Evolutionary conservation across 1,140 invertebrate genomes (phyloP), one percentile per base, ranked within the genome.

Genomic region (Heliconius eleuchia): DNA sequence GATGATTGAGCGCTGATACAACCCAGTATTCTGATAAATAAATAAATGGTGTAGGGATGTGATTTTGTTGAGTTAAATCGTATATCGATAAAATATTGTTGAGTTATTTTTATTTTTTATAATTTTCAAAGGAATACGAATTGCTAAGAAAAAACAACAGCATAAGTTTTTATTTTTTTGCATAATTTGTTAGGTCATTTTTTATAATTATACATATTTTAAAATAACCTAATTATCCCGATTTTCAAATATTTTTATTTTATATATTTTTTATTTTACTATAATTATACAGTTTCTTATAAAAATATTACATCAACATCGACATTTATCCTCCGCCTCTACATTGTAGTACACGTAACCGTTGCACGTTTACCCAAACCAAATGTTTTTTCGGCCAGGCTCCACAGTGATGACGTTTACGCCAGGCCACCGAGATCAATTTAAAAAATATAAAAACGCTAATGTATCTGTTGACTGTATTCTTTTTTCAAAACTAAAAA

Each of bases 1-100:
- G 90, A 91, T 92, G 92, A 93, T 92, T 89, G 92, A 93, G 80
- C 78, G 85, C 87, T 90, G 92, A 93, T 90, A 92, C 90, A 90
- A 91, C 85, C 91, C 90, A 93, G 90, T 88, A 90, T 90, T 91
- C 91, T 88, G 85, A 89, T 92, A 91, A 92, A 92, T 90, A 93
- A 93, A 93, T 90, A 92, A 80, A 88, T 66, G 77, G 9, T 74
- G 18, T 85, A 89, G 88, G 73, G 88, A 9, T 86, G 85, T 46
- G 73, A 37, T 70, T 16, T 27, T 23, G 70, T 76, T 79, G 23
- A 83, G 71, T 73, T 74, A 79, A 71, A 50, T 78, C 77, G 74
- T 75, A 46, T 72, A 80, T 80, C 52, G 57, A 81, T 79, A 34
- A 30, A 55, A 76, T 66, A 50, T 23, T 57, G 13, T 27, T 6